These are phyloP conservation scores for Chymomyza amoena DNA, from an alignment of 2,888 invertebrate genomes.

Conservation along the genomic window DNA sequence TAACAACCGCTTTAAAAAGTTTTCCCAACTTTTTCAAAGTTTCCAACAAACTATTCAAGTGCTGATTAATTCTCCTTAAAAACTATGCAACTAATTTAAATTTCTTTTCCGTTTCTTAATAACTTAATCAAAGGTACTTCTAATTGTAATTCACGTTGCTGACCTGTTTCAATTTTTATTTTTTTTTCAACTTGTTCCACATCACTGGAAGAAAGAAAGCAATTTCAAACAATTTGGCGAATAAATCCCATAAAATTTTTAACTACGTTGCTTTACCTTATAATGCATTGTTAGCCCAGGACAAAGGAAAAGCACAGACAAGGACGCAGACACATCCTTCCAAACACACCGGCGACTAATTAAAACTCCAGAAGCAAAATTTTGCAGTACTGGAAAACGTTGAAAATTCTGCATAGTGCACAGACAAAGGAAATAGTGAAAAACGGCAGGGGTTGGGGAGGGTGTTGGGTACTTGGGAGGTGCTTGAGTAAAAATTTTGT, in stretches of 20 bases:
- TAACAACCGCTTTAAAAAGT: background rate
- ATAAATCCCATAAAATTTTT: conserved; percentile 60
- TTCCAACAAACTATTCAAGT: no score
- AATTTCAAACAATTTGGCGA: conserved; percentile 56
- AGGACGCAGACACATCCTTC: conserved; percentile 37
- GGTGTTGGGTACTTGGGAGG: conserved; percentile 26
- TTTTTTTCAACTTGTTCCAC: no score
- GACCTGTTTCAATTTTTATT: background rate
- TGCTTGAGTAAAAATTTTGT: conserved; percentile 17
- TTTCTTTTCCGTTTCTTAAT: background rate
- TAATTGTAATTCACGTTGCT: background rate
- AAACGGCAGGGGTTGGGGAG: conserved; percentile 11
- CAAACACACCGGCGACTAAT: conserved; percentile 45
- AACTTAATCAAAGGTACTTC: background rate
- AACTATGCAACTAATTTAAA: background rate
- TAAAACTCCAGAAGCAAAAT: conserved; percentile 50
- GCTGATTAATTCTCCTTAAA: background rate
- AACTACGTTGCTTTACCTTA: conserved; percentile 45
- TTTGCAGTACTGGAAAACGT: background rate
- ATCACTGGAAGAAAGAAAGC: conserved; percentile 24
- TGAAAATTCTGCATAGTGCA: conserved; percentile 26
- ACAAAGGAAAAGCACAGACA: conserved; percentile 50
- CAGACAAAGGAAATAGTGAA: conserved; percentile 15
- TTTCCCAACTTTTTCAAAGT: background rate
- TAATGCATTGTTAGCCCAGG: conserved; percentile 39